These are phyloP conservation scores for Todiramphus saurophagus DNA, from an alignment of 2,113 vertebrate genomes.

Conservation along the genomic window DNA sequence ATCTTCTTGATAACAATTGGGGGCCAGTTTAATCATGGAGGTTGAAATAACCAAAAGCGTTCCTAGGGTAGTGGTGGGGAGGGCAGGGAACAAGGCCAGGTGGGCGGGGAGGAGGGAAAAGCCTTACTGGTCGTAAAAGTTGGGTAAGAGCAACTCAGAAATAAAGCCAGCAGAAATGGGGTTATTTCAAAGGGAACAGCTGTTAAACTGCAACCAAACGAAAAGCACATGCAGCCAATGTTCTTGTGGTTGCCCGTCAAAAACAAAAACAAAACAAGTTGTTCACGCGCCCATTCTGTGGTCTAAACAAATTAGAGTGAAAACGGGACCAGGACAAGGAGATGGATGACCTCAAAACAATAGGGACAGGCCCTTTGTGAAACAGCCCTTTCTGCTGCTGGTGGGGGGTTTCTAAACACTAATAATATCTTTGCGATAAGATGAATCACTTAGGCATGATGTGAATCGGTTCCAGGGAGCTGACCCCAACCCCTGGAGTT, in stretches of 20 bases:
- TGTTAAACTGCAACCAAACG: constrained; percentile 56
- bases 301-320: constrained; percentile 61
- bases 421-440: neutral
- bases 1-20: constrained; percentile 75
- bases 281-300: constrained; percentile 7
- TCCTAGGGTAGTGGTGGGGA: constrained; percentile 31
- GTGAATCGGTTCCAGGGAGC: neutral
- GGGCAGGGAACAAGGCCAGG: constrained; percentile 20
- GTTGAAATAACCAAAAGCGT: constrained; percentile 65
- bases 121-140: constrained; percentile 2
- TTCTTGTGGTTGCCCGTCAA: constrained; percentile 11
- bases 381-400: neutral
- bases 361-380: neutral
- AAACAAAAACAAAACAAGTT: constrained; percentile 37
- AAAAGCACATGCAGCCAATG: constrained; percentile 52
- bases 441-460: neutral
- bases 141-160: constrained; percentile 48
- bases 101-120: constrained; percentile 18
- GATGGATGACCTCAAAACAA: constrained; percentile 47
- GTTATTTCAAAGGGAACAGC: constrained; percentile 60
- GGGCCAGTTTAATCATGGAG: constrained; percentile 64
- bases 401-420: neutral
- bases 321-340: constrained; percentile 26
- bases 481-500: neutral
- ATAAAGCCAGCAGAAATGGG: neutral